phyloP scores from a whole-genome alignment of 2,113 vertebrate genomes.

The Mormyrus lacerda region DNA sequence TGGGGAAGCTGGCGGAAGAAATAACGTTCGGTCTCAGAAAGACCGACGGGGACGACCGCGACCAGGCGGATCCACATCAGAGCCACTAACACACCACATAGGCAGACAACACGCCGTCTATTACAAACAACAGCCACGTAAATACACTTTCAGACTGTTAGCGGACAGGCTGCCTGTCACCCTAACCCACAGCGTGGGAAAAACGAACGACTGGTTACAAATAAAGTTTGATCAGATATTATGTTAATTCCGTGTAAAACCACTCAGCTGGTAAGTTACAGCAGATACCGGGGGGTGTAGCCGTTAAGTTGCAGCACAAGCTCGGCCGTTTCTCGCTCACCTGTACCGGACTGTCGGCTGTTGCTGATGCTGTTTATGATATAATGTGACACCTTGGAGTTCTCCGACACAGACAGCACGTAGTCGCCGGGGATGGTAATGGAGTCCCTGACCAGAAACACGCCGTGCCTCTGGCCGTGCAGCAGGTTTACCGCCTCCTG shows the following conservation, averaged over 20 bases:
- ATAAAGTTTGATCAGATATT: background rate
- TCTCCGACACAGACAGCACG: conserved; percentile 96
- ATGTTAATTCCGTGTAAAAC: background rate
- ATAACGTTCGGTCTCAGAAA: background rate
- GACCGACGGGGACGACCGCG: background rate
- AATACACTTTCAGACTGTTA: background rate
- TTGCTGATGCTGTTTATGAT: conserved; percentile 98
- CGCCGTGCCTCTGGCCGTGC: conserved; percentile 94
- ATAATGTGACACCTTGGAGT: conserved; percentile 97
- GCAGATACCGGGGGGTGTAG: background rate
- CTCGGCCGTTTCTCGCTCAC: conserved; percentile 40
- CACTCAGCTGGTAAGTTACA: background rate
- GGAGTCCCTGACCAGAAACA: conserved; percentile 93
- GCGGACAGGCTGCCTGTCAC: background rate
- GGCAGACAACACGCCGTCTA: background rate
- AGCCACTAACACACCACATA: background rate
- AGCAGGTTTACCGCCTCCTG: conserved; percentile 85
- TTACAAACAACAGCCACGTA: background rate
- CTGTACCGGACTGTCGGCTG: conserved; percentile 69
- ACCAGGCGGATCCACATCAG: background rate
- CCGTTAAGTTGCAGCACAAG: background rate
- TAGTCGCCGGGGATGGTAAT: conserved; percentile 96
- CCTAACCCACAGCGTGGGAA: background rate
- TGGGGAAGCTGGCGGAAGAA: no score
- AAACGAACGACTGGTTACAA: background rate